Evolutionary conservation across 2,113 vertebrate genomes (phyloP).

Genomic region (Antigone vipio): DNA sequence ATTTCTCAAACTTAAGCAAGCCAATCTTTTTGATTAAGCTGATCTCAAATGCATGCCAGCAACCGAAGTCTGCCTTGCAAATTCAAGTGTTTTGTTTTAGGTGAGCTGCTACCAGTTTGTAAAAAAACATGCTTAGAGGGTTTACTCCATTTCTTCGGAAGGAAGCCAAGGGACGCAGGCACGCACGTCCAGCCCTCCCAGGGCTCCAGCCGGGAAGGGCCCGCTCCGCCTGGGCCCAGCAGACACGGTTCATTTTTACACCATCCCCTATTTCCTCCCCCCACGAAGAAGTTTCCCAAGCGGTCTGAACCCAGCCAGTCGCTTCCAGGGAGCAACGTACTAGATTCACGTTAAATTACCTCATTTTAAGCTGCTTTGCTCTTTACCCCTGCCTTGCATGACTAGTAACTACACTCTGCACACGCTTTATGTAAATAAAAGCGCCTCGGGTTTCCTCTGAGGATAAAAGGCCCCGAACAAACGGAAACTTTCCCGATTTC

Average conservation of each 20-base stretch:
- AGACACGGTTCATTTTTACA: accelerated
- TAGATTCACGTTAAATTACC: not conserved
- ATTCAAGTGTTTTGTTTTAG: accelerated
- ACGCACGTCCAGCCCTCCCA: accelerated
- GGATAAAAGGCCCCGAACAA: not conserved
- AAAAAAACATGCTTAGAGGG: accelerated
- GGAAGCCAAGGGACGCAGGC: accelerated
- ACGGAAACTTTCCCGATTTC: too few relatives aligned
- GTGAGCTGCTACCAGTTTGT: accelerated
- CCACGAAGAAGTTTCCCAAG: not conserved
- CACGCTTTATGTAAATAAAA: not conserved
- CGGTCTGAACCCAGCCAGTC: accelerated
- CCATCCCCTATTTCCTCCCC: not conserved
- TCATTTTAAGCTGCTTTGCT: not conserved
- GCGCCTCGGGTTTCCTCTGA: not conserved
- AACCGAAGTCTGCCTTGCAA: accelerated
- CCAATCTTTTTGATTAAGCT: not conserved
- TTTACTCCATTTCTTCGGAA: accelerated
- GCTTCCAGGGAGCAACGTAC: not conserved
- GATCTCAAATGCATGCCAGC: not conserved
- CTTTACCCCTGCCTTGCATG: not conserved
- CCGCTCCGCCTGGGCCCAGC: not conserved
- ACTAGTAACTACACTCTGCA: not conserved
- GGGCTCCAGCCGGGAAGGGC: accelerated
- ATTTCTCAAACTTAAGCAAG: not conserved